These are phyloP conservation scores for Triplophysa siluroides DNA, from an alignment of 2,113 vertebrate species.

Conservation along the genomic window DNA sequence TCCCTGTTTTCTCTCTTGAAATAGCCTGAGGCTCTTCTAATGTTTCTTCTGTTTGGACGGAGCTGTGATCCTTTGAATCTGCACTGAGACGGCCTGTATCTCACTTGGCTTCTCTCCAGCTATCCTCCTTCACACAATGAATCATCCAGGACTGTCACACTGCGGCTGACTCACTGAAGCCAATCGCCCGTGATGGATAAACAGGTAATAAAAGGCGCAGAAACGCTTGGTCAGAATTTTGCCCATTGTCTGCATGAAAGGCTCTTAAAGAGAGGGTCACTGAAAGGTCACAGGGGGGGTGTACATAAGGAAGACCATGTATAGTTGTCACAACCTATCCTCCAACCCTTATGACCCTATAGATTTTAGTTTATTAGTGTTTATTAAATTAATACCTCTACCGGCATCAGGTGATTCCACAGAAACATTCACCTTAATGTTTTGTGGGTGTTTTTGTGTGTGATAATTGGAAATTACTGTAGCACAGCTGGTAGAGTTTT, in stretches of 20 bases:
- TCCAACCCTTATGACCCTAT: too few relatives aligned
- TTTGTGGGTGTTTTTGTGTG: too few relatives aligned
- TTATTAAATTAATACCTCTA: too few relatives aligned
- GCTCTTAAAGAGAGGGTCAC: background rate
- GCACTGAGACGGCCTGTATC: background rate
- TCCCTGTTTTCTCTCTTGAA: constrained; percentile 1
- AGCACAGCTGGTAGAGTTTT: too few relatives aligned
- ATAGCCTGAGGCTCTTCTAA: constrained; percentile 24
- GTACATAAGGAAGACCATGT: too few relatives aligned
- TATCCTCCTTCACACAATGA: constrained; percentile 1
- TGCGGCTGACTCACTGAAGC: background rate
- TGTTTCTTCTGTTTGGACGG: background rate
- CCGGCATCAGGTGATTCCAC: too few relatives aligned
- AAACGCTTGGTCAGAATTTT: background rate
- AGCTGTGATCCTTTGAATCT: constrained; percentile 15
- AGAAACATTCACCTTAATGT: too few relatives aligned
- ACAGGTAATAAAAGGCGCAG: background rate
- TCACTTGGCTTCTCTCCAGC: constrained; percentile 11
- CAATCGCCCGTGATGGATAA: constrained; percentile 33
- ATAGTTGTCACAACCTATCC: too few relatives aligned
- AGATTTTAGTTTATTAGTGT: too few relatives aligned
- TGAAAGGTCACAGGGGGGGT: too few relatives aligned
- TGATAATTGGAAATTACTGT: too few relatives aligned
- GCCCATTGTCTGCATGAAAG: background rate
- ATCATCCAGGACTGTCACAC: constrained; percentile 15